Percentiles rank a stretch among this genome's conserved stretches.
phyloP scores from a whole-genome alignment of 2,797 vertebrate genomes.

The Fringilla coelebs region DNA sequence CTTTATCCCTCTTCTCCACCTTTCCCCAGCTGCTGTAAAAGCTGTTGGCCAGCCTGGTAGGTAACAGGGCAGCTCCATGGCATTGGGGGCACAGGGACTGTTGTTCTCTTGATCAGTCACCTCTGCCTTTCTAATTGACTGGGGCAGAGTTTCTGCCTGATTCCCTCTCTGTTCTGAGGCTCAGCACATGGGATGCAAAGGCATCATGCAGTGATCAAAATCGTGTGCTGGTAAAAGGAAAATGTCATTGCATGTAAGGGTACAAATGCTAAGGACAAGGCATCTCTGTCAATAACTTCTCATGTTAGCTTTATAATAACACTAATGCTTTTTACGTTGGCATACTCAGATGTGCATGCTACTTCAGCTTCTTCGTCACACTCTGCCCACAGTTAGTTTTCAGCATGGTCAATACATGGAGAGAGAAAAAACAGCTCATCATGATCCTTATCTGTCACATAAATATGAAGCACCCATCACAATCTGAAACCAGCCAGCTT shows the following conservation, averaged over 20 bases:
- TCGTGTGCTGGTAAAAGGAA: not conserved
- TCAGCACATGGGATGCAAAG: fast-evolving
- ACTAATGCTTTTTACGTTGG: not conserved
- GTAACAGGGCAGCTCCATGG: fast-evolving
- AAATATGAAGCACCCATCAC: not conserved
- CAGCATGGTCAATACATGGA: not conserved
- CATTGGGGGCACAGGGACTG: fast-evolving
- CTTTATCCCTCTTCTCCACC: not conserved
- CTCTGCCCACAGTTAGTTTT: not conserved
- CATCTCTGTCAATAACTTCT: not conserved
- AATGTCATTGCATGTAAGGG: not conserved
- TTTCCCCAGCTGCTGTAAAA: not conserved
- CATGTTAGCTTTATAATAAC: not conserved
- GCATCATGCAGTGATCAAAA: not conserved
- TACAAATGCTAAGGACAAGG: not conserved
- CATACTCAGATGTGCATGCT: not conserved
- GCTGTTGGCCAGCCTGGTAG: fast-evolving
- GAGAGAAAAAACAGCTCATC: not conserved
- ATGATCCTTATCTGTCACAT: fast-evolving
- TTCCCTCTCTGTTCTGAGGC: not conserved
- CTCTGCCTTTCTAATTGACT: not conserved
- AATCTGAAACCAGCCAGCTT: not conserved
- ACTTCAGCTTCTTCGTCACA: not conserved
- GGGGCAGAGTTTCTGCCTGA: not conserved
- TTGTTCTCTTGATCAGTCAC: not conserved